These are phyloP conservation scores for Phrynosoma blainvillii DNA, from an alignment of 2,113 vertebrate genomes.

Conservation along the genomic window DNA sequence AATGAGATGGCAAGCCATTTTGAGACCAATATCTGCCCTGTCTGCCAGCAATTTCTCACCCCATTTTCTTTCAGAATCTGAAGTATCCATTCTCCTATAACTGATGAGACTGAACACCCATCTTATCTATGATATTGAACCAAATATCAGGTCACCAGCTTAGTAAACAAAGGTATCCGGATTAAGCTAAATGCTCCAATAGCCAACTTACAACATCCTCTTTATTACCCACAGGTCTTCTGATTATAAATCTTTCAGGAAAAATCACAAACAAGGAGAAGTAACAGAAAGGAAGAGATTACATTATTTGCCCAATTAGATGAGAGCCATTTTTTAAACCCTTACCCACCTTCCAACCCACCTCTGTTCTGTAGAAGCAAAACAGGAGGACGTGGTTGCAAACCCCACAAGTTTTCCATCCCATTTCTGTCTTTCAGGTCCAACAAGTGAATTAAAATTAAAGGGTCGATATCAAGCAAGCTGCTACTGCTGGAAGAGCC, in stretches of 20 bases:
- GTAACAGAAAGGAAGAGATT: background rate
- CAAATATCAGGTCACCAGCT: background rate
- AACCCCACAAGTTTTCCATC: slow-evolving; percentile 92
- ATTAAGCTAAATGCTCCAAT: background rate
- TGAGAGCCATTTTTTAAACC: background rate
- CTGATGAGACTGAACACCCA: background rate
- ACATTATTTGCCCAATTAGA: background rate
- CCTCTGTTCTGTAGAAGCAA: slow-evolving; percentile 90
- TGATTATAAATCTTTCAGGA: background rate
- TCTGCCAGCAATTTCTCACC: background rate
- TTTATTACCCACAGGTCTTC: background rate
- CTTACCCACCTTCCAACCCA: slow-evolving; percentile 51
- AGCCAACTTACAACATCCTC: background rate
- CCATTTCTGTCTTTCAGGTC: slow-evolving; percentile 93
- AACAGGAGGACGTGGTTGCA: slow-evolving; percentile 90
- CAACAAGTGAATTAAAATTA: slow-evolving; percentile 94
- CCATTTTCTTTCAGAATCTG: background rate
- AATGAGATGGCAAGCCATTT: background rate
- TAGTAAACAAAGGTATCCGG: background rate
- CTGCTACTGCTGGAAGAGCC: slow-evolving; percentile 79
- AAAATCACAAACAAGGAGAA: background rate
- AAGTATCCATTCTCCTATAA: too few relatives aligned
- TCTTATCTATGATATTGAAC: background rate
- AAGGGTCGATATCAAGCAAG: slow-evolving; percentile 93
- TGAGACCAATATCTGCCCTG: background rate